Conservation (phyloP, 2,888 invertebrate genomes). For the Spicauda simplicius region DNA sequence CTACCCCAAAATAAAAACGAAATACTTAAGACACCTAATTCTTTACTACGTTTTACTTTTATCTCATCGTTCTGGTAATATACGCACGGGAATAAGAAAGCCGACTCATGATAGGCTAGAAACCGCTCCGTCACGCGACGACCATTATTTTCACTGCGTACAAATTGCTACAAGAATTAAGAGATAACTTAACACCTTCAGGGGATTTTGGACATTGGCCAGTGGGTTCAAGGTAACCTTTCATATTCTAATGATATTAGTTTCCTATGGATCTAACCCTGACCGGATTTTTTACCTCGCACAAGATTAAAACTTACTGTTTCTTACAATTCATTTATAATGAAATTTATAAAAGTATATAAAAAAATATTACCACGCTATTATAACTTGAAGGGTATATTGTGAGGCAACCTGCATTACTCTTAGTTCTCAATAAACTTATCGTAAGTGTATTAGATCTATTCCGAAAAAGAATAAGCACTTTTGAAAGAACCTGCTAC, state of each 20-base stretch:
- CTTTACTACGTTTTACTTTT: neutral
- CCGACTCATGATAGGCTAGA: neutral
- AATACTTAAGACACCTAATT: neutral
- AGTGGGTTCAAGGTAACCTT: neutral
- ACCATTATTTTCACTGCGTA: slow-evolving; percentile 1
- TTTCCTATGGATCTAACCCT: too few species aligned
- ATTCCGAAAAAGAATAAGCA: too few species aligned
- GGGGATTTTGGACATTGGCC: neutral
- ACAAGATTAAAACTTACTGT: too few species aligned
- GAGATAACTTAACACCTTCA: neutral
- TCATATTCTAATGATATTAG: neutral
- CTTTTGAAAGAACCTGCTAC: too few species aligned
- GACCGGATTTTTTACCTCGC: too few species aligned
- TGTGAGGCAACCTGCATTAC: too few species aligned
- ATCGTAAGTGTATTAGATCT: too few species aligned
- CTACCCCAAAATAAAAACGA: neutral
- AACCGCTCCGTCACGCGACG: neutral
- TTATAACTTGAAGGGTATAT: too few species aligned
- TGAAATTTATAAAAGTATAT: too few species aligned
- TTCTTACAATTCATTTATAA: too few species aligned
- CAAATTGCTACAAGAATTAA: slow-evolving; percentile 3
- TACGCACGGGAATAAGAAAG: slow-evolving; percentile 1
- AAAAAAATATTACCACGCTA: too few species aligned
- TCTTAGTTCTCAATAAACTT: too few species aligned
- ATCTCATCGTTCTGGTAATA: neutral